Conservation (phyloP, 2,888 invertebrate genomes). For the Tromatobia lineatoria region DNA sequence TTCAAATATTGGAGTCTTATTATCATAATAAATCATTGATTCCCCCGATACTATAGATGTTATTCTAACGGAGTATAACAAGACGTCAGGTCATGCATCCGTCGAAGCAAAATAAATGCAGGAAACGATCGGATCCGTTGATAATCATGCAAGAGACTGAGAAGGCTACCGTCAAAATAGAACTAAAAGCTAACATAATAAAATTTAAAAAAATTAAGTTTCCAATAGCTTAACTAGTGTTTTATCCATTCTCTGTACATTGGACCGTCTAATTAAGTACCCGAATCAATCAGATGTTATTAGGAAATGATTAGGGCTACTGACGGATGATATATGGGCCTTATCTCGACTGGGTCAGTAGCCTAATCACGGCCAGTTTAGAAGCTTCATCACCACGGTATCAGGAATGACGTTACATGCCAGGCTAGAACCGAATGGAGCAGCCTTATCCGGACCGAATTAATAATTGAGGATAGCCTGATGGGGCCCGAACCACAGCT, state of each 20-base stretch:
- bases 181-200: no score
- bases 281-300: no score
- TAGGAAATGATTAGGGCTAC: constrained; percentile 7
- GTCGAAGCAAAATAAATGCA: constrained; percentile 25
- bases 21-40: background rate
- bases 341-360: background rate
- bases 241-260: background rate
- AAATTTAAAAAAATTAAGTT: background rate
- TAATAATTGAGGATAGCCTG: constrained; percentile 20
- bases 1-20: constrained; percentile 12
- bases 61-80: constrained; percentile 15
- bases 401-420: constrained; percentile 8
- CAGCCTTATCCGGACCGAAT: no score
- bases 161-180: constrained; percentile 21
- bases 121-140: constrained; percentile 16
- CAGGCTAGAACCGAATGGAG: background rate
- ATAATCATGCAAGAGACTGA: constrained; percentile 28
- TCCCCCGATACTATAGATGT: constrained; percentile 12
- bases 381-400: constrained; percentile 20
- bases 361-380: no score
- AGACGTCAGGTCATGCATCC: constrained; percentile 1
- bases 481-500: constrained; percentile 33
- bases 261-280: background rate
- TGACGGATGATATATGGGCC: background rate
- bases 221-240: background rate